A percentile compares a stretch with the other conserved stretches of the same genome.
These are phyloP conservation scores for Cotesia glomerata DNA, from an alignment of 1,140 invertebrate genomes.

Conservation along the genomic window DNA sequence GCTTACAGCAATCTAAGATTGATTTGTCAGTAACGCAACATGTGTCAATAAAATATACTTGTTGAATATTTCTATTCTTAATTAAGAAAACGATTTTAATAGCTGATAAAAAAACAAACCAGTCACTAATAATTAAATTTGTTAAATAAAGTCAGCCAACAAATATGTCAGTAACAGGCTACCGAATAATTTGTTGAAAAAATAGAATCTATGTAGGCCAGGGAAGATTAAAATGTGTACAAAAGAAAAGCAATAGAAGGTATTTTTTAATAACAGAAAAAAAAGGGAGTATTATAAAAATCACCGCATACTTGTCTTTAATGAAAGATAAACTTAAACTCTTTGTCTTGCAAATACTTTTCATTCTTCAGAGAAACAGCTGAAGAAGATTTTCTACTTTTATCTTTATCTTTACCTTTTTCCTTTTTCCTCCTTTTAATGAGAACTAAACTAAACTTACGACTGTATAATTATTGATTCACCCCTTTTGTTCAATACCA, in stretches of 20 bases:
- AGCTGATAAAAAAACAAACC: too few species aligned
- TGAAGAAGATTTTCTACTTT: neutral
- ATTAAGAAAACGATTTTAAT: too few species aligned
- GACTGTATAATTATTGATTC: neutral
- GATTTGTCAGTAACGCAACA: too few species aligned
- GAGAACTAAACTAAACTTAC: neutral
- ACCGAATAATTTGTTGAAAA: neutral
- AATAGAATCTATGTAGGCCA: too few species aligned
- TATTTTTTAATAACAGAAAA: too few species aligned
- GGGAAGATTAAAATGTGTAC: too few species aligned
- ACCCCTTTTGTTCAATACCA: neutral
- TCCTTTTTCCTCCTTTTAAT: neutral
- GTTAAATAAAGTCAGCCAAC: too few species aligned
- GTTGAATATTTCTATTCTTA: too few species aligned
- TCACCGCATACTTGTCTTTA: neutral
- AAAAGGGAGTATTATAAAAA: neutral
- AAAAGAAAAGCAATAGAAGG: neutral
- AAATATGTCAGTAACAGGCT: too few species aligned
- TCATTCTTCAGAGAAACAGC: neutral
- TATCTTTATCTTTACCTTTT: neutral
- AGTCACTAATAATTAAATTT: too few species aligned
- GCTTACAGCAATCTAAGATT: too few species aligned
- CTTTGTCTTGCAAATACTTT: neutral
- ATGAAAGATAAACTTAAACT: neutral
- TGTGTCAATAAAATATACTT: too few species aligned